Base-by-base conservation (phyloP, 1,140 invertebrate genomes). In the Bradysia coprophila region DNA sequence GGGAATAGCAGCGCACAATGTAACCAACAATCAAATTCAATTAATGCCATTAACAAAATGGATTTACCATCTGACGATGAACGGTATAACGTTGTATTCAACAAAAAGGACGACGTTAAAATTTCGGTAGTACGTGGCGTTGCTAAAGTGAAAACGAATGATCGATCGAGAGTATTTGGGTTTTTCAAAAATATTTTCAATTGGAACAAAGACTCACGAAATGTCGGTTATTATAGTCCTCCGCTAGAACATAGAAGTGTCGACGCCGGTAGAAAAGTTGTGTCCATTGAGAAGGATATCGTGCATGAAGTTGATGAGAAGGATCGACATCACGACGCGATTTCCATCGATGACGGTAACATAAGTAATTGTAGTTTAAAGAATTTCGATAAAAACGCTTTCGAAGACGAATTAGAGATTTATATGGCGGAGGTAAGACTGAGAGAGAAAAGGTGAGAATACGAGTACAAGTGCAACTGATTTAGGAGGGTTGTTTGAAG, bases 281-380 rank as follows among this genome's bases (percentile, higher is more conserved):
- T 34, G n/a, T 13, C 18, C 18, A 16, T 34, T 34, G 18, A 13
- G 18, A 34, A 34, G n/a, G 18, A 34, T 34, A 16, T 15, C 16
- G n/a, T 10, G 6, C n/a, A 18, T 4, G 18, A 18, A 19, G 4
- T 4, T 18, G 18, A 38, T 18, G 18, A 31, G 8, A 31, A 31
- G 8, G n/a, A 31, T 9, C 8, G n/a, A 9, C 28, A 9, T 31
- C 8, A 31, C 28, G 28, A 31, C n/a, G 33, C 33, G 4, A 16
- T 4, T 4, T n/a, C n/a, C 4, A 16, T 18, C 4, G 36, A 38
- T 18, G 18, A 38, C 18, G 36, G 18, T 19, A 18, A 10, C 18
- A 61, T 66, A 40, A 63, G 59, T 44, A 65, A 65, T 48, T 61
- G 55, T 34, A 64, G 62, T 41, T 45, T 65, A 19, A 56, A 49